phyloP scores from a whole-genome alignment of 2,797 vertebrate genomes.

The Thripadectes ignobilis region DNA sequence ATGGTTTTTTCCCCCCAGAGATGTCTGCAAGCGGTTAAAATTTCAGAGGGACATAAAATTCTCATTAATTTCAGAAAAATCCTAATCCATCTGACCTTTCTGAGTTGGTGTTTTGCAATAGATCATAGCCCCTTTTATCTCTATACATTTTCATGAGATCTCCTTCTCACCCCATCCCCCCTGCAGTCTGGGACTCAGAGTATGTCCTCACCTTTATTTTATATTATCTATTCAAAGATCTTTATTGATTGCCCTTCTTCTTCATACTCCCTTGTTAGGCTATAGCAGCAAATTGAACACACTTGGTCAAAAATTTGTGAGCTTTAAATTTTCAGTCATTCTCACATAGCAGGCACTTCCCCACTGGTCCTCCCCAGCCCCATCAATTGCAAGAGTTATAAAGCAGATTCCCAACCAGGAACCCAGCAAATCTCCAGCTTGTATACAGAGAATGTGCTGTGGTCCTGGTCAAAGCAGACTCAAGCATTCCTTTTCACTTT shows the following conservation, averaged over 20 bases:
- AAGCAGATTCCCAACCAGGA: background rate
- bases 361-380: background rate
- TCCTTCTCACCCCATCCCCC: background rate
- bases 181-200: background rate
- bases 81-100: background rate
- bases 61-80: background rate
- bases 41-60: background rate
- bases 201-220: background rate
- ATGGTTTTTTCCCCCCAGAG: background rate
- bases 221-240: background rate
- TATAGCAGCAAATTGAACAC: background rate
- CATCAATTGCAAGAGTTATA: background rate
- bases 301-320: background rate
- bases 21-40: background rate
- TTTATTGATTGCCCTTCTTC: background rate
- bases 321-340: background rate
- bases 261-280: background rate
- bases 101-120: background rate
- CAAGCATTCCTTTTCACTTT: background rate
- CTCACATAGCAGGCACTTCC: accelerated
- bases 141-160: background rate
- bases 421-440: background rate
- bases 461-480: background rate
- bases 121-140: background rate
- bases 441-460: background rate